A percentile compares a stretch with the other conserved stretches of the same genome.
phyloP scores from a whole-genome alignment of 1,140 invertebrate genomes.

The Brachionus plicatilis region DNA sequence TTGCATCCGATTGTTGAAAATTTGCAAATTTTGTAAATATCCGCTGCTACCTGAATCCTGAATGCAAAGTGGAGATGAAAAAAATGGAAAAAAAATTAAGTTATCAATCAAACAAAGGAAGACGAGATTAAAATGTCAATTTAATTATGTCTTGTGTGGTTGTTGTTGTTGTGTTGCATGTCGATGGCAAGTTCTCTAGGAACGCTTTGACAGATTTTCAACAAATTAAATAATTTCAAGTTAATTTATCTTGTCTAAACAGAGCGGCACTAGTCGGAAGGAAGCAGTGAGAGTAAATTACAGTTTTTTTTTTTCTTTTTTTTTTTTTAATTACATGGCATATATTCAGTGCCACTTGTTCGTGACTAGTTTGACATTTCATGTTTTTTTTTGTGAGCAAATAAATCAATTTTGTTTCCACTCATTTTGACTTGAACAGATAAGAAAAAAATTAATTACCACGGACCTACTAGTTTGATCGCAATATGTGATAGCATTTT shows the following conservation, averaged over 20 bases:
- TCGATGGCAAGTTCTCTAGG: background rate
- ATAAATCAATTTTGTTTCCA: background rate
- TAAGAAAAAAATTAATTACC: background rate
- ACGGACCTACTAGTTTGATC: background rate
- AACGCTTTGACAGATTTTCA: background rate
- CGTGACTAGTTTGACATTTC: slow-evolving; percentile 25
- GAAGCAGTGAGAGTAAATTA: background rate
- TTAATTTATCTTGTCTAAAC: slow-evolving; percentile 24
- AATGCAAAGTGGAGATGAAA: background rate
- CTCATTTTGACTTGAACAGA: background rate
- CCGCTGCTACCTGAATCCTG: background rate
- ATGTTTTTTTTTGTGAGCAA: background rate
- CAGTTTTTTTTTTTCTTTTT: background rate
- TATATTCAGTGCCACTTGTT: background rate
- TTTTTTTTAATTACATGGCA: background rate
- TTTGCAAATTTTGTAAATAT: background rate
- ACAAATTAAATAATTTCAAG: slow-evolving; percentile 38
- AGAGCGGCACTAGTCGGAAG: background rate
- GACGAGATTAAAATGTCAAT: slow-evolving; percentile 21
- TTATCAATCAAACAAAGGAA: slow-evolving; percentile 17
- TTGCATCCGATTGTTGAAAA: slow-evolving; percentile 35
- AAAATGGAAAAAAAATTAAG: background rate
- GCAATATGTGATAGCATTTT: slow-evolving; percentile 24
- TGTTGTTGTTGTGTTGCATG: background rate
- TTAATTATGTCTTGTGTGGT: background rate